Conservation (phyloP, 2,888 invertebrate species). For the Tholera decimalis region DNA sequence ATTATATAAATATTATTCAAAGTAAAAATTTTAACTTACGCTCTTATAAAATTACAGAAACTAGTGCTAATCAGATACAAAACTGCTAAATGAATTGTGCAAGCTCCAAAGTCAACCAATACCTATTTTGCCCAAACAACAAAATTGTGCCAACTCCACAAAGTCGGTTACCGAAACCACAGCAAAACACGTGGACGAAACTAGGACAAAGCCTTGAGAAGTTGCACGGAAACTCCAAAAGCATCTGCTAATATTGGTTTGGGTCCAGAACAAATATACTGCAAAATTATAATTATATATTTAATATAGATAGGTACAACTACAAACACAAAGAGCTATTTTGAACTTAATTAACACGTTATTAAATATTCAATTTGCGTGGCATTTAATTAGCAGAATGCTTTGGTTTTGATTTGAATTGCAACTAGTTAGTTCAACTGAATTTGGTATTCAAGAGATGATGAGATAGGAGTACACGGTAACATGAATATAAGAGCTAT, state of each 20-base stretch:
- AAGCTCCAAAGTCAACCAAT: conserved; percentile 5
- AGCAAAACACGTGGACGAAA: conserved; percentile 40
- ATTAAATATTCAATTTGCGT: conserved; percentile 38
- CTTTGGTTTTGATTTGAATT: conserved; percentile 47
- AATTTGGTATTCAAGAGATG: conserved; percentile 22
- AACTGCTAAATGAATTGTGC: not conserved
- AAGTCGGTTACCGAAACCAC: conserved; percentile 20
- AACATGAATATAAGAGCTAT: conserved; percentile 1
- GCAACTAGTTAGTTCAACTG: conserved; percentile 22
- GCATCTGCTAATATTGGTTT: conserved; percentile 35
- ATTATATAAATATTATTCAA: too few relatives aligned
- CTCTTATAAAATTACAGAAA: too few relatives aligned
- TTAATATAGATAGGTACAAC: conserved; percentile 8
- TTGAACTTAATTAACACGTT: conserved; percentile 43
- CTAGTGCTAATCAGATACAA: too few relatives aligned
- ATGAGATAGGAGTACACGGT: too few relatives aligned
- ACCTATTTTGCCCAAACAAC: not conserved
- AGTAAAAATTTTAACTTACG: too few relatives aligned
- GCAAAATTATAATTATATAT: conserved; percentile 20
- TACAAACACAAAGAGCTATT: conserved; percentile 27
- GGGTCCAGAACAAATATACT: conserved; percentile 38
- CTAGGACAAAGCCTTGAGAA: conserved; percentile 44
- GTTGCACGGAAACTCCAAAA: conserved; percentile 36
- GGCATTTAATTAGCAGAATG: conserved; percentile 33
- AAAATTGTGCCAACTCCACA: conserved; percentile 5